These are phyloP conservation scores for Lepidochrysops patricia DNA, from an alignment of 2,888 invertebrate genomes.

Conservation along the genomic window DNA sequence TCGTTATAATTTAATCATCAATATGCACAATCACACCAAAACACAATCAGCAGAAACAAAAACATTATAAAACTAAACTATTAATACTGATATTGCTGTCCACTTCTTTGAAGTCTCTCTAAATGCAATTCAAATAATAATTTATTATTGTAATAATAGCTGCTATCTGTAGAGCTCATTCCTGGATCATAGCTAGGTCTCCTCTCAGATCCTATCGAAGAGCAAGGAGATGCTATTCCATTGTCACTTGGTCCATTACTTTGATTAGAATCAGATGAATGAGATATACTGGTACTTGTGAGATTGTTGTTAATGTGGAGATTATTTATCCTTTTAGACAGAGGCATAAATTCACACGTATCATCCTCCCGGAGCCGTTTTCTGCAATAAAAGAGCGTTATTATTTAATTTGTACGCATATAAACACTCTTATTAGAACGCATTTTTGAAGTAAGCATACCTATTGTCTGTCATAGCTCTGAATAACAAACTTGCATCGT, in stretches of 20 bases:
- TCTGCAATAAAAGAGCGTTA: slow-evolving; percentile 59
- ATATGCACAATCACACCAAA: slow-evolving; percentile 9
- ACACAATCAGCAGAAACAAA: slow-evolving; percentile 27
- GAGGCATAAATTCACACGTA: slow-evolving; percentile 86
- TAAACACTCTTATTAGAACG: background rate
- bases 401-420: background rate
- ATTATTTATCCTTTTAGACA: slow-evolving; percentile 93
- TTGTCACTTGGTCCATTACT: slow-evolving; percentile 47
- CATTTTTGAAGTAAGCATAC: slow-evolving; percentile 29
- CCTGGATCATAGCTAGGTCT: slow-evolving; percentile 82
- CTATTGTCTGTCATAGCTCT: slow-evolving; percentile 67
- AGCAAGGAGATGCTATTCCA: slow-evolving; percentile 45
- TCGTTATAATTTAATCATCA: background rate
- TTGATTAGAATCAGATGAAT: slow-evolving; percentile 46
- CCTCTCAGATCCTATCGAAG: slow-evolving; percentile 47
- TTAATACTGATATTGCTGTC: slow-evolving; percentile 65
- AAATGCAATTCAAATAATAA: slow-evolving; percentile 88
- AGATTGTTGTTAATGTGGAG: slow-evolving; percentile 82
- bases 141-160: slow-evolving; percentile 91
- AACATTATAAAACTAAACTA: slow-evolving; percentile 25
- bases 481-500: slow-evolving; percentile 48
- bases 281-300: slow-evolving; percentile 34
- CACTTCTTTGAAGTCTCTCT: slow-evolving; percentile 82
- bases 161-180: slow-evolving; percentile 84
- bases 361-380: slow-evolving; percentile 87